Base-by-base conservation (phyloP, 2,797 vertebrate genomes). In the Esox masquinongy region DNA sequence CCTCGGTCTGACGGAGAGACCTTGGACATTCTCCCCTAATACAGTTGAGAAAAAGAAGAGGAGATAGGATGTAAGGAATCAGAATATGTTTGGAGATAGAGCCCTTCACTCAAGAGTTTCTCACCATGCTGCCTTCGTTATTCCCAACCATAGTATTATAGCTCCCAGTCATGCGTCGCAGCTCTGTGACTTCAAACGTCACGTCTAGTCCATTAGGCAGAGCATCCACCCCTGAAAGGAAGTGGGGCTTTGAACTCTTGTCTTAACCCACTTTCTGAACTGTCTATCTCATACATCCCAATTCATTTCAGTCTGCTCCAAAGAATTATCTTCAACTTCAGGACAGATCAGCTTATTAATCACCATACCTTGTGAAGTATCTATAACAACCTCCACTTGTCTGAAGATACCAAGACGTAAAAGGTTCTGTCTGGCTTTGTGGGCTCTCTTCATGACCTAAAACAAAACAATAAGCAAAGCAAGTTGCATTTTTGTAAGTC, bases 71-170 rank as follows among this genome's bases (percentile, higher is more conserved):
- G n/a, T 56, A n/a, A 56, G 53, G n/a, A 56, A 61, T 61, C n/a
- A 12, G 3, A 47, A 14, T 47, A 47, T 11, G 43, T 24, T 61
- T 24, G 22, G 19, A 61, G 24, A 61, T 26, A 14, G 56, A 61
- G 9, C 56, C 11, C 56, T 22, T 50, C 22, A 50, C 5, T 70
- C 43, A 12, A 22, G 68, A 50, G 36, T 39, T 50, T 29, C 95
- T 75, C 92, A 99, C 98, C 98, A 99, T 99, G 79, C 97, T 99
- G 84, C 98, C 98, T 89, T 99, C 98, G 0, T 99, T 99, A 91
- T 99, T 99, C 72, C 98, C 98, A 39, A 99, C 96, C 97, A 98
- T 98, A 5, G 97, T 99, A 91, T 98, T 98, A 79, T 98, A 99
- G 84, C 97, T 99, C 85, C 97, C 97, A 0, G 98, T 99, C 82